Conservation (phyloP, 1,140 invertebrate species). For the Eueides isabella region DNA sequence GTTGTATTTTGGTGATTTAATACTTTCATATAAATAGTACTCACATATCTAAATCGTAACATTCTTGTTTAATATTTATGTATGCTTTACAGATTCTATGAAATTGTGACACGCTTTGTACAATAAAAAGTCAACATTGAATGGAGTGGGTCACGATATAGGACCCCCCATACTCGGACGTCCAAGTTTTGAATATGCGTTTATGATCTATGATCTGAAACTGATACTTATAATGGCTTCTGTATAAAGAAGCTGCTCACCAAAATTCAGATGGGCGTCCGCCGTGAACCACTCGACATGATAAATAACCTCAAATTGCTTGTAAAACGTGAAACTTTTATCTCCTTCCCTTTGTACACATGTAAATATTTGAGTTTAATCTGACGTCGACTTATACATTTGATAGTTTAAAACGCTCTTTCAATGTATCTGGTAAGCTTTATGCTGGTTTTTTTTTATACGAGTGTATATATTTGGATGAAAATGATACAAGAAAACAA, state of each 20-base stretch:
- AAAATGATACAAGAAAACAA: not conserved
- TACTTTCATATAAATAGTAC: slow-evolving; percentile 56
- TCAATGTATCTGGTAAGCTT: slow-evolving; percentile 40
- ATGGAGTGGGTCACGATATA: slow-evolving; percentile 52
- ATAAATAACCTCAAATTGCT: slow-evolving; percentile 81
- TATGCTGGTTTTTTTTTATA: slow-evolving; percentile 41
- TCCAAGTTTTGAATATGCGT: slow-evolving; percentile 65
- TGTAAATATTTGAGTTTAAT: slow-evolving; percentile 78
- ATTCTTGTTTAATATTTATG: slow-evolving; percentile 71
- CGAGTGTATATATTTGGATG: slow-evolving; percentile 24
- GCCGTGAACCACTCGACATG: slow-evolving; percentile 51
- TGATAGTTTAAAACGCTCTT: slow-evolving; percentile 45
- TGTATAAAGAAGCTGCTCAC: slow-evolving; percentile 74
- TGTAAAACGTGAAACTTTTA: slow-evolving; percentile 79
- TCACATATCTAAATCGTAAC: slow-evolving; percentile 54
- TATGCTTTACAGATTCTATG: slow-evolving; percentile 57
- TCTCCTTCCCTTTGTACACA: slow-evolving; percentile 67
- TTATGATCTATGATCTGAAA: slow-evolving; percentile 82
- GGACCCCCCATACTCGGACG: slow-evolving; percentile 69
- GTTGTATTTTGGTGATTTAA: slow-evolving; percentile 60
- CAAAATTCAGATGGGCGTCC: slow-evolving; percentile 59
- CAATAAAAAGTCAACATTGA: slow-evolving; percentile 75
- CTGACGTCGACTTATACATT: slow-evolving; percentile 63
- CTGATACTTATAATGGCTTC: slow-evolving; percentile 81
- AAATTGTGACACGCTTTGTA: slow-evolving; percentile 68